A percentile compares a stretch with the other conserved stretches of the same genome.
phyloP scores from a whole-genome alignment of 2,888 invertebrate genomes.

The Chalcosyrphus nemorum region DNA sequence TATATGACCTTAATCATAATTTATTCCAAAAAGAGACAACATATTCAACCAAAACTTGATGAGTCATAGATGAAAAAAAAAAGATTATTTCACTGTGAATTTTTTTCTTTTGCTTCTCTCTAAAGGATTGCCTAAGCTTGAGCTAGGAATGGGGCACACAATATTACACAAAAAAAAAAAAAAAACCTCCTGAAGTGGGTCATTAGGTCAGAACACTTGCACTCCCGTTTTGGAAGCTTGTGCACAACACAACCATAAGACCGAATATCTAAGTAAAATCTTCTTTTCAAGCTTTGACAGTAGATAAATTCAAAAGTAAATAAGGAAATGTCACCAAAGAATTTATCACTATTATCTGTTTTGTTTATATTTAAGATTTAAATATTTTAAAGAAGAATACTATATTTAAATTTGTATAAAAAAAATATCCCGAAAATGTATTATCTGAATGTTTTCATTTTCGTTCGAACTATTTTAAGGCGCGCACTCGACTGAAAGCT shows the following conservation, averaged over 20 bases:
- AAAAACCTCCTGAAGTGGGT: conserved; percentile 57
- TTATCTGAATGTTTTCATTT: conserved; percentile 71
- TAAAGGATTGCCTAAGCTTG: conserved; percentile 37
- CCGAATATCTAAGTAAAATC: conserved; percentile 10
- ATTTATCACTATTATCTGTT: conserved; percentile 6
- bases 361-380: not conserved
- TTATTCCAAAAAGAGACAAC: conserved; percentile 54
- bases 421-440: conserved; percentile 32
- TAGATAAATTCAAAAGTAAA: not conserved
- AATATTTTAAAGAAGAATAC: conserved; percentile 6
- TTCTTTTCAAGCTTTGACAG: conserved; percentile 21
- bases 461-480: conserved; percentile 73
- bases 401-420: conserved; percentile 4
- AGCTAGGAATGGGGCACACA: not conserved
- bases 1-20: conserved; percentile 71
- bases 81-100: no score
- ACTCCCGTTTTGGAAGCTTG: conserved; percentile 65
- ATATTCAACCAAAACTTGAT: conserved; percentile 23
- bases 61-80: conserved; percentile 46
- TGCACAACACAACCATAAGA: conserved; percentile 38
- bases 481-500: conserved; percentile 73
- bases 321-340: not conserved
- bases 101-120: not conserved
- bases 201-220: conserved; percentile 68
- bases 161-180: no score